Percentiles rank a stretch among this genome's conserved stretches.
Conservation (phyloP, 2,888 invertebrate species). For the Endotricha flammealis region DNA sequence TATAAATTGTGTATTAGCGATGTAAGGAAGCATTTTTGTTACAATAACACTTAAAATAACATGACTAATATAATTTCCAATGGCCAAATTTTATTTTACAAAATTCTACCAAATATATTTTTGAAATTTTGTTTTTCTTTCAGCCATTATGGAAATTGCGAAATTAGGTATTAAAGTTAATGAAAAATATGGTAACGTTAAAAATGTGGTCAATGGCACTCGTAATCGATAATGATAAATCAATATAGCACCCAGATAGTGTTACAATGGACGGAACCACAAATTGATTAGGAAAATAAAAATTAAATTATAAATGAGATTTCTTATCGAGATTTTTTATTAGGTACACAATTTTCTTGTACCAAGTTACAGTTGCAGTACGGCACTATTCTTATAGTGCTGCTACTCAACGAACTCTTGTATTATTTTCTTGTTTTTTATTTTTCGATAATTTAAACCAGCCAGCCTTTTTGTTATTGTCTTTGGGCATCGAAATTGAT, state of each 20-base stretch:
- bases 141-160: conserved; percentile 12
- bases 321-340: neutral
- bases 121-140: conserved; percentile 4
- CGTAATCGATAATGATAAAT: conserved; percentile 8
- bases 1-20: conserved; percentile 15
- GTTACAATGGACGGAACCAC: conserved; percentile 1
- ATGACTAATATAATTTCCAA: conserved; percentile 18
- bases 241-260: conserved; percentile 16
- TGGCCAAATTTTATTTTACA: conserved; percentile 10
- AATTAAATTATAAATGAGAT: conserved; percentile 1
- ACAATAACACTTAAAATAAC: conserved; percentile 12
- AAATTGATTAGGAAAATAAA: neutral
- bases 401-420: conserved; percentile 55
- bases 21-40: conserved; percentile 17
- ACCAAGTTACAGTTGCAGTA: too few species aligned
- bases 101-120: neutral
- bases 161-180: too few species aligned
- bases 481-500: conserved; percentile 85
- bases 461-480: conserved; percentile 83
- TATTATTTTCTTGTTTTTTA: conserved; percentile 61
- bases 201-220: conserved; percentile 19
- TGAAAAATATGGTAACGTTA: conserved; percentile 21
- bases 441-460: conserved; percentile 83
- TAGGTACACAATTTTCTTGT: neutral
- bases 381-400: neutral